Evolutionary conservation across 2,113 vertebrate species (phyloP).

Genomic region (Pseudonaja textilis): DNA sequence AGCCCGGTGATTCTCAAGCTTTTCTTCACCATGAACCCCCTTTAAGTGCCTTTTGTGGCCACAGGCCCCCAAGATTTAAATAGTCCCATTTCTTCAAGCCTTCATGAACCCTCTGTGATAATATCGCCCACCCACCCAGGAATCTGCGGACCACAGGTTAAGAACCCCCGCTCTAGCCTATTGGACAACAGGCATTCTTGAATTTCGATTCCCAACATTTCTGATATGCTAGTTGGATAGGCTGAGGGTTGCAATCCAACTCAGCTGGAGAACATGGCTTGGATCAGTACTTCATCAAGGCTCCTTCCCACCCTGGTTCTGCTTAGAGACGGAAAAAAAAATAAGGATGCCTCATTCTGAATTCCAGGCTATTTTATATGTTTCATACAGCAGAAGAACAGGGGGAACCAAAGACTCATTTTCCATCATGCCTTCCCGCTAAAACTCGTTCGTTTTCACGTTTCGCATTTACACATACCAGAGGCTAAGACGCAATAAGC

Average conservation of each 20-base stretch:
- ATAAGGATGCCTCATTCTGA: background rate
- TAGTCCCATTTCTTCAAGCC: background rate
- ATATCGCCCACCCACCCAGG: too few species aligned
- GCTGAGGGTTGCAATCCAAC: background rate
- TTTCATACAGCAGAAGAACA: background rate
- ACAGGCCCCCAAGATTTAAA: background rate
- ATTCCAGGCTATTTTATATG: background rate
- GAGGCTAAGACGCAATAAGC: background rate
- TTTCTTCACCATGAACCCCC: background rate
- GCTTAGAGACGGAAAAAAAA: background rate
- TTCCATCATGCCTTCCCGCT: background rate
- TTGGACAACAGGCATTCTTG: background rate
- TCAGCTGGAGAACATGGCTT: background rate
- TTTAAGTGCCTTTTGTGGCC: background rate
- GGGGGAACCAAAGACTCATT: background rate
- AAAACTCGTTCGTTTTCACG: background rate
- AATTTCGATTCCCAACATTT: background rate
- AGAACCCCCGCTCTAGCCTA: background rate
- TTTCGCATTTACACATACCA: background rate
- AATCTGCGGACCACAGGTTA: too few species aligned
- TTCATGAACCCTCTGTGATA: too few species aligned
- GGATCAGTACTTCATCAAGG: background rate
- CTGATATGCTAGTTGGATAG: background rate
- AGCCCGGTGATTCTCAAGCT: background rate
- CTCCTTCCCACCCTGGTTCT: background rate